phyloP scores from a whole-genome alignment of 1,140 invertebrate species.

The Aphaenogaster ashmeadi region DNA sequence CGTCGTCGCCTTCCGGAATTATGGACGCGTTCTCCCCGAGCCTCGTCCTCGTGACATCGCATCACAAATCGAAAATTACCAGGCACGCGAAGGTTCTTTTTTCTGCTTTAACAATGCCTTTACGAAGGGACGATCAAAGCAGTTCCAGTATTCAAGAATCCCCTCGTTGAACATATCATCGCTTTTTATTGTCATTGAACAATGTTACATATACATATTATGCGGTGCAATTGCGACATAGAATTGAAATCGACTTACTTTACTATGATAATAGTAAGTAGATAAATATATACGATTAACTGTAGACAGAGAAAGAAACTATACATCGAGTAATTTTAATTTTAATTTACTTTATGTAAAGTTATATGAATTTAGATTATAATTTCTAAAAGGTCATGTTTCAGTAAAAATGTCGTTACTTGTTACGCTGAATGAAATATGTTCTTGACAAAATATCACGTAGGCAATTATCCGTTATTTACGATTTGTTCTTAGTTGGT shows the following conservation, averaged over 20 bases:
- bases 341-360: slow-evolving; percentile 5
- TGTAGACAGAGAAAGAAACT: background rate
- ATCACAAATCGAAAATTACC: slow-evolving; percentile 59
- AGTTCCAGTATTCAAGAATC: background rate
- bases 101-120: background rate
- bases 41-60: slow-evolving; percentile 50
- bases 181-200: background rate
- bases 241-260: background rate
- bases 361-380: background rate
- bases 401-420: background rate
- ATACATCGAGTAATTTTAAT: background rate
- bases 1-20: slow-evolving; percentile 76
- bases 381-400: background rate
- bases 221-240: background rate
- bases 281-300: background rate
- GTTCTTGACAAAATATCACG: background rate
- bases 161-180: background rate
- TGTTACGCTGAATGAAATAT: background rate
- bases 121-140: slow-evolving; percentile 1
- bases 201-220: background rate
- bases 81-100: slow-evolving; percentile 50
- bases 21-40: slow-evolving; percentile 69
- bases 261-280: background rate
- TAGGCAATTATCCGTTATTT: slow-evolving; percentile 29
- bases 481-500: background rate